Conservation (phyloP, 1,140 invertebrate genomes). For the Acromyrmex echinatior region DNA sequence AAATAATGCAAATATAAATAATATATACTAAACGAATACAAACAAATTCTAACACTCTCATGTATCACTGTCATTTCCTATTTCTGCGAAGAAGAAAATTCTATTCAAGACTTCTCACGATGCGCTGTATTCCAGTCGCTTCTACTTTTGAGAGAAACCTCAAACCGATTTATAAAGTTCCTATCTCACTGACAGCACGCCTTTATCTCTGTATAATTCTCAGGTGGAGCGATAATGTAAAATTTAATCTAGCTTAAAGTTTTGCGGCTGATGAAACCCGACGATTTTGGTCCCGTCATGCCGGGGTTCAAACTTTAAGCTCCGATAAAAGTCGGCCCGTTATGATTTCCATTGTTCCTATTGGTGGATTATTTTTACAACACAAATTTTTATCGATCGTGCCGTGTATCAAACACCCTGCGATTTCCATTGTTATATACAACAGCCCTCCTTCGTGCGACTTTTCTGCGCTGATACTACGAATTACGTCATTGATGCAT, state of each 20-base stretch:
- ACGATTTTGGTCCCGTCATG: slow-evolving; percentile 29
- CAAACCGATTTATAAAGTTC: slow-evolving; percentile 37
- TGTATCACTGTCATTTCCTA: neutral
- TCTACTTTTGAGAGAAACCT: slow-evolving; percentile 36
- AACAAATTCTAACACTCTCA: neutral
- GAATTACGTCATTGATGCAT: slow-evolving; percentile 30
- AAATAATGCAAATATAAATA: neutral
- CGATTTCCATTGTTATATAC: neutral
- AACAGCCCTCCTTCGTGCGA: neutral
- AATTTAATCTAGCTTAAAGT: slow-evolving; percentile 61
- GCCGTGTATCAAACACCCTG: neutral
- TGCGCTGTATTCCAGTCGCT: neutral
- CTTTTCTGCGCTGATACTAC: neutral
- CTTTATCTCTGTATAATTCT: slow-evolving; percentile 55
- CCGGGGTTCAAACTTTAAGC: neutral
- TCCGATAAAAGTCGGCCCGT: slow-evolving; percentile 47
- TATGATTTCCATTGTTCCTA: slow-evolving; percentile 25
- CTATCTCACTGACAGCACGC: slow-evolving; percentile 19
- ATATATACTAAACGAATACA: neutral
- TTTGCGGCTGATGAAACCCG: slow-evolving; percentile 53
- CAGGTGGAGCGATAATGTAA: slow-evolving; percentile 44
- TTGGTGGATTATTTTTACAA: slow-evolving; percentile 28
- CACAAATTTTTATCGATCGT: slow-evolving; percentile 19
- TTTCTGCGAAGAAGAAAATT: slow-evolving; percentile 37
- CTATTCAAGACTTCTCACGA: neutral